phyloP scores from a whole-genome alignment of 2,797 vertebrate species.

The Chrysocyon brachyurus region DNA sequence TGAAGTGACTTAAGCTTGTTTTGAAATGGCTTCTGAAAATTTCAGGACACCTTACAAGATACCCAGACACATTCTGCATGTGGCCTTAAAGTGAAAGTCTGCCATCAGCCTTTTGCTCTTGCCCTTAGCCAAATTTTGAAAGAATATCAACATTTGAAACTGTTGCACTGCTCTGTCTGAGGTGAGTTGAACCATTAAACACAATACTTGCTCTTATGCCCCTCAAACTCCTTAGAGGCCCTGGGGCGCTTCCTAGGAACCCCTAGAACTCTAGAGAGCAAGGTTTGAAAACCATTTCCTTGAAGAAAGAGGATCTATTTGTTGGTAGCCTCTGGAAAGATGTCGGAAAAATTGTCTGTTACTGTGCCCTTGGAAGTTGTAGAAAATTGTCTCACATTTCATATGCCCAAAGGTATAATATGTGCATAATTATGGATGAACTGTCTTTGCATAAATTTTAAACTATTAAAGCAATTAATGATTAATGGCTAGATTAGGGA shows the following conservation, averaged over 20 bases:
- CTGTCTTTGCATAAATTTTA: slow-evolving; percentile 51
- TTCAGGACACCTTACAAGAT: background rate
- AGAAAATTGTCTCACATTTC: slow-evolving; percentile 61
- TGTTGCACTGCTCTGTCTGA: background rate
- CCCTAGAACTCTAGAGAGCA: background rate
- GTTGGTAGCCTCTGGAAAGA: slow-evolving; percentile 46
- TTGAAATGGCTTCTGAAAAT: slow-evolving; percentile 43
- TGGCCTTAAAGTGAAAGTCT: background rate
- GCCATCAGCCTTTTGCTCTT: background rate
- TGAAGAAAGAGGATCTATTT: slow-evolving; percentile 48
- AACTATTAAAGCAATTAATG: slow-evolving; percentile 57
- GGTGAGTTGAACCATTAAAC: background rate
- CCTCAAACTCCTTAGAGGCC: background rate
- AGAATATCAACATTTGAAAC: background rate
- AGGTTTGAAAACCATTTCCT: slow-evolving; percentile 5
- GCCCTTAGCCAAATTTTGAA: background rate
- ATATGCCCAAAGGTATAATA: slow-evolving; percentile 36
- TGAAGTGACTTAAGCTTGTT: background rate
- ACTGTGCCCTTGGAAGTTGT: slow-evolving; percentile 1
- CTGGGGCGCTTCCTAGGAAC: background rate
- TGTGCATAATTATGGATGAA: background rate
- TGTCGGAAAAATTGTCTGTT: slow-evolving; percentile 31
- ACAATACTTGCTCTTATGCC: background rate
- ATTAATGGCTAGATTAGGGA: slow-evolving; percentile 61
- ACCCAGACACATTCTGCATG: background rate